These are phyloP conservation scores for Camptogramma bilineatum DNA, from an alignment of 2,888 invertebrate species.

Conservation along the genomic window DNA sequence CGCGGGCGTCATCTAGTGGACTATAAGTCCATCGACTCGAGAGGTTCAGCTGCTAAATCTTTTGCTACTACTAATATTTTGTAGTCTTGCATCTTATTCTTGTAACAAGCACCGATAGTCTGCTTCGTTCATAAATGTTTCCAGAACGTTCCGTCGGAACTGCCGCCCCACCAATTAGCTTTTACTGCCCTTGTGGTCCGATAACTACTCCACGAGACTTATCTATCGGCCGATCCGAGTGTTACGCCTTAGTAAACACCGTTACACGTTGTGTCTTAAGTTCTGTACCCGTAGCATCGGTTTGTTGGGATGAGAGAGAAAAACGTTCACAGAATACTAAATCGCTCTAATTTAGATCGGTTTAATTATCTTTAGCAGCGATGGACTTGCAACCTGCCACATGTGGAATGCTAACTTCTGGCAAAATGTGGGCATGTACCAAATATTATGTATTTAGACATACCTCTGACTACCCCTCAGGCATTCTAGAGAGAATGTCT, in stretches of 20 bases:
- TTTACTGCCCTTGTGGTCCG: constrained; percentile 80
- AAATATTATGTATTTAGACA: no score
- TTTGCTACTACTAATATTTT: no score
- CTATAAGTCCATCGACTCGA: no score
- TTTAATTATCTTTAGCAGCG: neutral
- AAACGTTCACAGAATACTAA: neutral
- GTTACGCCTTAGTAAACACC: constrained; percentile 68
- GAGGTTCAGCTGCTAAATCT: neutral
- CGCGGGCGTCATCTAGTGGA: no score
- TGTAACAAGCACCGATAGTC: constrained; percentile 1
- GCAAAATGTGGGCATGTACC: no score
- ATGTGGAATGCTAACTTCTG: no score
- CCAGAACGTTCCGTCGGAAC: constrained; percentile 52
- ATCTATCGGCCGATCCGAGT: constrained; percentile 71
- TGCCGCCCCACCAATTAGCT: constrained; percentile 80
- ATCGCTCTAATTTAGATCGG: neutral
- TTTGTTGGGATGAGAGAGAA: neutral
- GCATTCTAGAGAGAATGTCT: no score
- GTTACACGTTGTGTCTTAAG: constrained; percentile 56
- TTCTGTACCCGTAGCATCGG: constrained; percentile 10
- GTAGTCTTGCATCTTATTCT: no score
- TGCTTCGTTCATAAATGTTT: constrained; percentile 4
- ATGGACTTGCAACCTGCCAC: no score
- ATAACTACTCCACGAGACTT: constrained; percentile 76
- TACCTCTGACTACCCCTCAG: no score